These are phyloP conservation scores for Ceryle rudis DNA, from an alignment of 2,797 vertebrate species.

Conservation along the genomic window DNA sequence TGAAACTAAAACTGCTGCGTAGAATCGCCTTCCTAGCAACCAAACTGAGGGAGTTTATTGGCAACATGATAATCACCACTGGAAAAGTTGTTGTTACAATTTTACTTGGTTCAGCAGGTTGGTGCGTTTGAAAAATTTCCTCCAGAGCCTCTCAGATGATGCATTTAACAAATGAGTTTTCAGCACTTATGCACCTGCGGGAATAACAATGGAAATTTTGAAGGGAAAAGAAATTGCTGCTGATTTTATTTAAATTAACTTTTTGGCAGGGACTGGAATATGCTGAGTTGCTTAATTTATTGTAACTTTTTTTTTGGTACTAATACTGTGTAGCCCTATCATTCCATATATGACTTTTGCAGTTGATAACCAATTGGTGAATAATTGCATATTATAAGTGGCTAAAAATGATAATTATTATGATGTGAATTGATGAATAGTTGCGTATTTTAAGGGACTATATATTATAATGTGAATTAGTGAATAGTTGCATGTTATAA, in stretches of 20 bases:
- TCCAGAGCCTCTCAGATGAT: background rate
- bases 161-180: conserved; percentile 7
- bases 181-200: background rate
- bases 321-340: background rate
- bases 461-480: background rate
- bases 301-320: background rate
- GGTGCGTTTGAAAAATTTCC: conserved; percentile 51
- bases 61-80: conserved; percentile 95
- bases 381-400: background rate
- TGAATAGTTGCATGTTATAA: background rate
- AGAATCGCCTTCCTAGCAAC: conserved; percentile 87
- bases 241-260: conserved; percentile 58
- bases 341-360: background rate
- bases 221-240: conserved; percentile 45
- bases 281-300: background rate
- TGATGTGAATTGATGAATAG: background rate
- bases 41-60: conserved; percentile 93
- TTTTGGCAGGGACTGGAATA: conserved; percentile 37
- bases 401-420: background rate
- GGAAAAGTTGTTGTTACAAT: conserved; percentile 96
- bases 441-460: background rate
- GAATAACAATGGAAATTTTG: conserved; percentile 41
- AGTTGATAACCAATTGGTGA: background rate
- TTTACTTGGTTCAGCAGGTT: conserved; percentile 93
- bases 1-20: conserved; percentile 89